Percentiles rank a stretch among this genome's conserved stretches.
Evolutionary conservation across 2,888 invertebrate genomes (phyloP).

Genomic region (Drosophila buzzatii): DNA sequence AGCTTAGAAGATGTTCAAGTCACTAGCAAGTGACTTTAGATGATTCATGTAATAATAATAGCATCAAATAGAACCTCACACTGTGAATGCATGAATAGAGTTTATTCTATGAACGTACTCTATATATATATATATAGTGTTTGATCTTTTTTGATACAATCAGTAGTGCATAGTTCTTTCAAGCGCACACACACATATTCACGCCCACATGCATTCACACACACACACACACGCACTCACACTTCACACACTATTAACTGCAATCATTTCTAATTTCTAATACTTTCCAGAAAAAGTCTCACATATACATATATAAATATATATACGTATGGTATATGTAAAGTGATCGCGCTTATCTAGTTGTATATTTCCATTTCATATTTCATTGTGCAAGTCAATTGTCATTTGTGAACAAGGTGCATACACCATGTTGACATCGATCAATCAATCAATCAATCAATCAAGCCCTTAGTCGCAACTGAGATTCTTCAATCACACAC

Average conservation of each 20-base stretch:
- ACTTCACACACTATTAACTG: neutral
- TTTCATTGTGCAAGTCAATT: neutral
- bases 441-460: constrained; percentile 20
- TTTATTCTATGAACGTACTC: constrained; percentile 12
- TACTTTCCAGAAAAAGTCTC: neutral
- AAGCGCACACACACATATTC: constrained; percentile 5
- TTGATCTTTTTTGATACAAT: constrained; percentile 17
- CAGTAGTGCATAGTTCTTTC: constrained; percentile 23
- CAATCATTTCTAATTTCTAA: constrained; percentile 6
- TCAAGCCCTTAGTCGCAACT: neutral
- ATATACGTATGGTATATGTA: constrained; percentile 1
- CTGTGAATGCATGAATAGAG: constrained; percentile 34
- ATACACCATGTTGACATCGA: neutral
- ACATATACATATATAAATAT: neutral
- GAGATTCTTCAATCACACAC: neutral
- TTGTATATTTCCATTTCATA: constrained; percentile 2
- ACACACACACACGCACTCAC: too few relatives aligned
- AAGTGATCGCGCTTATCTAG: constrained; percentile 1
- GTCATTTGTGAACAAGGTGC: constrained; percentile 1
- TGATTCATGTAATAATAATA: too few relatives aligned
- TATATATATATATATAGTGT: constrained; percentile 4
- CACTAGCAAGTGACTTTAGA: too few relatives aligned
- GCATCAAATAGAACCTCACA: constrained; percentile 5
- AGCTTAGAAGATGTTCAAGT: too few relatives aligned
- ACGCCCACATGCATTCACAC: neutral